phyloP scores from a whole-genome alignment of 2,797 vertebrate genomes.

The Sebastolobus altivelis region DNA sequence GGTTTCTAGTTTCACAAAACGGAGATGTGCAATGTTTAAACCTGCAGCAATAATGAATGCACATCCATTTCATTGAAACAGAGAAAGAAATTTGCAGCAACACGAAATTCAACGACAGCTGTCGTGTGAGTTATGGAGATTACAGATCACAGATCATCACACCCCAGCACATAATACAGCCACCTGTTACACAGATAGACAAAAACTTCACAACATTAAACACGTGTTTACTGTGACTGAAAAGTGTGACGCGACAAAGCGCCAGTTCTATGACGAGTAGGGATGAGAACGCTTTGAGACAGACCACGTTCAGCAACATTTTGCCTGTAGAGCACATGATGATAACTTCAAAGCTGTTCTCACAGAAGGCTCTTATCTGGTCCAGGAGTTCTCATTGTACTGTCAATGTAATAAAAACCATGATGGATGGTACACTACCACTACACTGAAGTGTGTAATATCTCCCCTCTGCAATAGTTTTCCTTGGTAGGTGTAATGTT shows the following conservation, averaged over 20 bases:
- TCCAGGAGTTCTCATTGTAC: slow-evolving; percentile 8
- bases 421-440: not conserved
- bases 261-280: too few relatives aligned
- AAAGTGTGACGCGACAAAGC: too few relatives aligned
- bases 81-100: not conserved
- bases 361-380: not conserved
- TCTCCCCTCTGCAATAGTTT: not conserved
- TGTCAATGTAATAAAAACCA: slow-evolving; percentile 13
- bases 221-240: too few relatives aligned
- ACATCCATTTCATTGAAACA: not conserved
- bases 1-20: not conserved
- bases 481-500: not conserved
- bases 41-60: not conserved
- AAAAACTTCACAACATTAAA: too few relatives aligned
- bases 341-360: not conserved
- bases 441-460: not conserved
- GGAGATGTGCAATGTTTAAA: not conserved
- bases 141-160: not conserved
- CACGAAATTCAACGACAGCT: not conserved
- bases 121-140: slow-evolving; percentile 9
- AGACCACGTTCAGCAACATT: not conserved
- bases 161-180: not conserved
- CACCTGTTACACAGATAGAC: not conserved
- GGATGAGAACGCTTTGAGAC: accelerated
- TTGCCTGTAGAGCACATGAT: slow-evolving; percentile 2